A percentile compares a stretch with the other conserved stretches of the same genome.
Evolutionary conservation across 2,888 invertebrate species (phyloP).

Genomic region (Volucella inflata): DNA sequence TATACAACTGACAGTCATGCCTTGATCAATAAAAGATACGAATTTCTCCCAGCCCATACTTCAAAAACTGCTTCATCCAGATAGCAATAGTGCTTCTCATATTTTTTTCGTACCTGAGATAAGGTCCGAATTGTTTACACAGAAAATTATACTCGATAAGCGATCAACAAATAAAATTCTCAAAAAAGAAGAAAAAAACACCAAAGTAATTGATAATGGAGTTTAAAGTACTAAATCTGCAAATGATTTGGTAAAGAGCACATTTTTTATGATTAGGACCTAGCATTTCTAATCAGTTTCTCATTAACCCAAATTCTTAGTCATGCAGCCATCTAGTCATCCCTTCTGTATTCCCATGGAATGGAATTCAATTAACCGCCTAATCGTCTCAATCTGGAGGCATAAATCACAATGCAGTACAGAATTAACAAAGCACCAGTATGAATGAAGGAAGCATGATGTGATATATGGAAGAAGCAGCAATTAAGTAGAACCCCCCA

Average conservation of each 20-base stretch:
- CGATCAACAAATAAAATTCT: conserved; percentile 29
- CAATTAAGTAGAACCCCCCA: conserved; percentile 7
- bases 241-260: not conserved
- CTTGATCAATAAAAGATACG: too few species aligned
- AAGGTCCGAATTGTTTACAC: conserved; percentile 34
- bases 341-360: conserved; percentile 10
- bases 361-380: conserved; percentile 35
- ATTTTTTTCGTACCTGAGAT: conserved; percentile 5
- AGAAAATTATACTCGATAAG: conserved; percentile 30
- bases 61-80: conserved; percentile 20
- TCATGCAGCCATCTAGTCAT: not conserved
- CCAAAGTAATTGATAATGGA: not conserved
- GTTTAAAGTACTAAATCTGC: conserved; percentile 3
- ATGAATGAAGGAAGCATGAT: too few species aligned
- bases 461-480: not conserved
- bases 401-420: conserved; percentile 32
- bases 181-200: not conserved
- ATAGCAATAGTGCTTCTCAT: conserved; percentile 20
- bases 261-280: not conserved
- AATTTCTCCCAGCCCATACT: too few species aligned
- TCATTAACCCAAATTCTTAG: not conserved
- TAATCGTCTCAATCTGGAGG: conserved; percentile 29
- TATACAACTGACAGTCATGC: too few species aligned
- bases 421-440: not conserved
- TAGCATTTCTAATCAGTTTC: not conserved